A percentile compares a stretch with the other conserved stretches of the same genome.
Conservation (phyloP, 2,888 invertebrate genomes). For the Acleris holmiana region DNA sequence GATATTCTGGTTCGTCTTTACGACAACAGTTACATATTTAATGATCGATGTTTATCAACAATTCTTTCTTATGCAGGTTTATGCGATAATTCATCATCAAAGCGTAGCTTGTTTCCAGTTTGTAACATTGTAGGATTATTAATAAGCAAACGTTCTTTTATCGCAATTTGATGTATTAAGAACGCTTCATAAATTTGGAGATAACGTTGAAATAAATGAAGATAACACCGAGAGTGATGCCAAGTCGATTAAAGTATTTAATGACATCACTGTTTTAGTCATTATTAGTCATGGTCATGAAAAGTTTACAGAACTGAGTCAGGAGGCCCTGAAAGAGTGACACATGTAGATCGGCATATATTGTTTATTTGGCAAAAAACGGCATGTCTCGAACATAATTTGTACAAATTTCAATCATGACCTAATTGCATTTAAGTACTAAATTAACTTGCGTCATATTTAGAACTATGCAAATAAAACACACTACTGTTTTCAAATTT, state of each 20-base stretch:
- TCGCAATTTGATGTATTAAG: slow-evolving; percentile 57
- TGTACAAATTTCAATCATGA: no score
- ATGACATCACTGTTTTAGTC: slow-evolving; percentile 69
- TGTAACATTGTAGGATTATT: slow-evolving; percentile 1
- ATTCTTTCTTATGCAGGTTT: slow-evolving; percentile 83
- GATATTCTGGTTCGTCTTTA: slow-evolving; percentile 81
- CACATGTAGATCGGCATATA: slow-evolving; percentile 45
- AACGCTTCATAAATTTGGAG: slow-evolving; percentile 53
- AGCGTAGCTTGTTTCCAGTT: slow-evolving; percentile 79
- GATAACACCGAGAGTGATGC: slow-evolving; percentile 64
- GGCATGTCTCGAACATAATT: no score
- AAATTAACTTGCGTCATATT: no score
- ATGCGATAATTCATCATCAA: slow-evolving; percentile 82
- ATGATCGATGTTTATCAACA: slow-evolving; percentile 84
- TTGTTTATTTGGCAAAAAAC: no score
- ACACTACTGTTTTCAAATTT: slow-evolving; percentile 21
- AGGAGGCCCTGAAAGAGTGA: slow-evolving; percentile 61
- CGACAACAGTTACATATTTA: slow-evolving; percentile 84
- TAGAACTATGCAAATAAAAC: no score
- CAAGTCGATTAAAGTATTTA: slow-evolving; percentile 56
- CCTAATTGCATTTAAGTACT: no score
- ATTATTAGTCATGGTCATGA: slow-evolving; percentile 52
- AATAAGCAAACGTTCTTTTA: slow-evolving; percentile 56
- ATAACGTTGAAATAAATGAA: slow-evolving; percentile 49
- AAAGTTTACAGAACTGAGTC: slow-evolving; percentile 67